Percentiles rank a stretch among this genome's conserved stretches.
Evolutionary conservation across 2,113 vertebrate genomes (phyloP).

Genomic region (Aldabrachelys gigantea): DNA sequence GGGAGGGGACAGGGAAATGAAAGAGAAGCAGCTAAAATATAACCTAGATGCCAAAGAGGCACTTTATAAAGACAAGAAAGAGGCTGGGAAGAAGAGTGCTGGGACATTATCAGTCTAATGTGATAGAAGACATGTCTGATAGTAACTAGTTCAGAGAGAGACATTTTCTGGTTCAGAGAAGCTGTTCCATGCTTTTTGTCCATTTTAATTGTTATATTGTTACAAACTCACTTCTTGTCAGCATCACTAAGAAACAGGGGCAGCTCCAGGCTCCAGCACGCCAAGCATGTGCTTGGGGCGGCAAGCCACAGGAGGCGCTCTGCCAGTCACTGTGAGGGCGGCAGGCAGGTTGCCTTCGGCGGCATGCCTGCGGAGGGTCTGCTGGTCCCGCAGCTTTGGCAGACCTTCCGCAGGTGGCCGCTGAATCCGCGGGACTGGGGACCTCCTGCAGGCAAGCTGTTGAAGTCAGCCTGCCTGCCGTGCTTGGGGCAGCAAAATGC

Average conservation of each 20-base stretch:
- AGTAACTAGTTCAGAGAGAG: not conserved
- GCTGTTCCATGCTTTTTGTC: not conserved
- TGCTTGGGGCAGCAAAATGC: too few species aligned
- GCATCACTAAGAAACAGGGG: not conserved
- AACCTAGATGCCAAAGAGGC: slow-evolving; percentile 1
- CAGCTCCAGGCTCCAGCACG: too few species aligned
- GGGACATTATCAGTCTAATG: not conserved
- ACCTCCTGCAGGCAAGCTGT: too few species aligned
- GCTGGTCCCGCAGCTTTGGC: too few species aligned
- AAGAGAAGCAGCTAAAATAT: not conserved
- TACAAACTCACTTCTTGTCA: not conserved
- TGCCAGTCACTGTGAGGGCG: too few species aligned
- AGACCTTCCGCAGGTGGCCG: too few species aligned
- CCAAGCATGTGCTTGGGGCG: too few species aligned
- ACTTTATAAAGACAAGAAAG: not conserved
- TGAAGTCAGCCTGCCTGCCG: too few species aligned
- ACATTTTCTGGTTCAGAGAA: not conserved
- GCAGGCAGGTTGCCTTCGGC: too few species aligned
- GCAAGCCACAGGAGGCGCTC: too few species aligned
- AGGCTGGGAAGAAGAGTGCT: not conserved
- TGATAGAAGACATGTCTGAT: slow-evolving; percentile 6
- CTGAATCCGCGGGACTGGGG: too few species aligned
- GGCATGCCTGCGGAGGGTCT: too few species aligned
- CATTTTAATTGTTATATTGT: not conserved
- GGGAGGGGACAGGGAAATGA: not conserved